Percentiles rank a stretch among this genome's conserved stretches.
phyloP scores from a whole-genome alignment of 1,140 invertebrate species.

The Ceratoteleas bidentatus region DNA sequence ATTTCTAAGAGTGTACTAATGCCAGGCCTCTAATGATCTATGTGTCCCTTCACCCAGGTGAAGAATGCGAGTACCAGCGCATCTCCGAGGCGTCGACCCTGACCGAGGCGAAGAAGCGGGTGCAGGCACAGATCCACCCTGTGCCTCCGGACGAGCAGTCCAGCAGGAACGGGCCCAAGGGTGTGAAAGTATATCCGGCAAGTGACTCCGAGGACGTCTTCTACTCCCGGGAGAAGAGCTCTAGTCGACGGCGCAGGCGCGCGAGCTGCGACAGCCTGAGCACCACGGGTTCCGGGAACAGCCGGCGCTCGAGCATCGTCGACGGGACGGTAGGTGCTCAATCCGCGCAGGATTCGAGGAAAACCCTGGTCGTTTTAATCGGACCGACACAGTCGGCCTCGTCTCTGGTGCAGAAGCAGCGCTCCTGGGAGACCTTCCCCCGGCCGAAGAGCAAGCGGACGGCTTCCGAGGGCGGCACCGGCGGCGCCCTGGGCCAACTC shows the following conservation, averaged over 20 bases:
- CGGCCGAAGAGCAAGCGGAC: slow-evolving; percentile 80
- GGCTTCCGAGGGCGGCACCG: slow-evolving; percentile 50
- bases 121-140: slow-evolving; percentile 83
- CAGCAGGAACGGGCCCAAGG: slow-evolving; percentile 62
- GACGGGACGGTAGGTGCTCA: slow-evolving; percentile 73
- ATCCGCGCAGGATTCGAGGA: slow-evolving; percentile 78
- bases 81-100: slow-evolving; percentile 83
- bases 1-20: too few species aligned
- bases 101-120: slow-evolving; percentile 79
- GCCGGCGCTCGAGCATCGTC: slow-evolving; percentile 79
- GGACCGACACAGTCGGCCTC: slow-evolving; percentile 77
- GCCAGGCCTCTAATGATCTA: too few species aligned
- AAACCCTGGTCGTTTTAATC: slow-evolving; percentile 81
- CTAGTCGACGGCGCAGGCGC: slow-evolving; percentile 71
- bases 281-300: slow-evolving; percentile 78
- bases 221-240: slow-evolving; percentile 74
- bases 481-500: slow-evolving; percentile 74
- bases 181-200: slow-evolving; percentile 82
- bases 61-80: slow-evolving; percentile 84
- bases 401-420: slow-evolving; percentile 83
- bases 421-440: slow-evolving; percentile 86
- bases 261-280: slow-evolving; percentile 78
- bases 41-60: slow-evolving; percentile 35
- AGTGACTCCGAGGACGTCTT: slow-evolving; percentile 85
- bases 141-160: slow-evolving; percentile 74